Percentiles rank a stretch among this genome's conserved stretches.
phyloP scores from a whole-genome alignment of 2,888 invertebrate species.

The Ormia ochracea region DNA sequence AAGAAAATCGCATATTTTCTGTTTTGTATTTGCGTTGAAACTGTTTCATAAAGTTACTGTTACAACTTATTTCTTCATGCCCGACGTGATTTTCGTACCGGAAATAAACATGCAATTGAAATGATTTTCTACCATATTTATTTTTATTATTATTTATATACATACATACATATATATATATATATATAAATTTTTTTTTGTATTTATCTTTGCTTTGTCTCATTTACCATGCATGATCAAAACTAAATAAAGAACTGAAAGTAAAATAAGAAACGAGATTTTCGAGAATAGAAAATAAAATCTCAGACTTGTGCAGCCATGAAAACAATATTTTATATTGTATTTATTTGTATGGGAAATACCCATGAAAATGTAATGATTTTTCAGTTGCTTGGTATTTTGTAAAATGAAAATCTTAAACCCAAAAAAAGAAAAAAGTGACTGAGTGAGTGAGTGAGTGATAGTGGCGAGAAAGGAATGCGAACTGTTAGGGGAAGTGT shows the following conservation, averaged over 20 bases:
- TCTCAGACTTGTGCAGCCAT: conserved; percentile 30
- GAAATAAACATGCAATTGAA: conserved; percentile 60
- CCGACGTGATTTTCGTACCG: conserved; percentile 58
- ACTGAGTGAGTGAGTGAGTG: background rate
- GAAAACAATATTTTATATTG: conserved; percentile 30
- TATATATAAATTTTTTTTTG: too few relatives aligned
- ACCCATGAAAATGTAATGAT: conserved; percentile 42
- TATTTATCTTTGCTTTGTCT: conserved; percentile 28
- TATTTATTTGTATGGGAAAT: conserved; percentile 9
- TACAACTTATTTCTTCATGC: conserved; percentile 56
- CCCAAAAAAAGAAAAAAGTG: background rate
- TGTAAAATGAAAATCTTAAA: conserved; percentile 42
- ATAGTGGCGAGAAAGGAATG: background rate
- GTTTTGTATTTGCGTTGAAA: conserved; percentile 31
- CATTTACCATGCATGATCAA: conserved; percentile 54
- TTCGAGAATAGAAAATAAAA: background rate
- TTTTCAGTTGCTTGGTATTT: conserved; percentile 43
- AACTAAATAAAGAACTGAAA: conserved; percentile 33
- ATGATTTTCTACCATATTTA: conserved; percentile 55
- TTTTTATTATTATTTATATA: background rate
- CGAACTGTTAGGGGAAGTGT: conserved; percentile 36
- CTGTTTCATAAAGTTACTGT: background rate
- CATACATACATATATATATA: too few relatives aligned
- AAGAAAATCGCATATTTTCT: conserved; percentile 33
- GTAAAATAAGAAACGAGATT: background rate